These are phyloP conservation scores for Embidobia sp. DNA, from an alignment of 2,888 invertebrate species.

Conservation along the genomic window DNA sequence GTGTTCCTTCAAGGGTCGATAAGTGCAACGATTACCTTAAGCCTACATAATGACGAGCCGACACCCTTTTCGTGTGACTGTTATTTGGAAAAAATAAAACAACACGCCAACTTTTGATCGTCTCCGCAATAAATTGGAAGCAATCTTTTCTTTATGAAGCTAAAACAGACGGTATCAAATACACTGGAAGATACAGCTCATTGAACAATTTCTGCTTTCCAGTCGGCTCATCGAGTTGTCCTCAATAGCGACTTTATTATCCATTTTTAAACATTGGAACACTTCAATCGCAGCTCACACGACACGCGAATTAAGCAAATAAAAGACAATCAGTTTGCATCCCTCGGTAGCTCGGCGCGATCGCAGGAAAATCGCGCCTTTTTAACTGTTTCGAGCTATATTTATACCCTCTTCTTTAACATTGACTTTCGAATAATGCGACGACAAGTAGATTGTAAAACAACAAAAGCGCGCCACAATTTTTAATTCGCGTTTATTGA, in stretches of 20 bases:
- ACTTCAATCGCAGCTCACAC: constrained; percentile 45
- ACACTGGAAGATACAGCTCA: constrained; percentile 46
- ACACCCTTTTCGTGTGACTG: constrained; percentile 27
- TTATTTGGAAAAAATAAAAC: constrained; percentile 34
- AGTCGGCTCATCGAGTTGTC: constrained; percentile 42
- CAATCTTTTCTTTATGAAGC: constrained; percentile 21
- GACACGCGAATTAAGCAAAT: constrained; percentile 23
- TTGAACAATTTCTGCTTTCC: constrained; percentile 52
- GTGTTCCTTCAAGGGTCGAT: constrained; percentile 53
- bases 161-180: constrained; percentile 25
- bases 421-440: constrained; percentile 19
- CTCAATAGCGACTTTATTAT: constrained; percentile 57
- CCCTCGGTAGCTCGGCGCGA: background rate
- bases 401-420: constrained; percentile 23
- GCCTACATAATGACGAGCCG: constrained; percentile 42
- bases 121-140: constrained; percentile 13
- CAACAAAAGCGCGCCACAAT: constrained; percentile 10
- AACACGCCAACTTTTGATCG: constrained; percentile 16
- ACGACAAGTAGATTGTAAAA: constrained; percentile 15
- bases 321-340: constrained; percentile 27
- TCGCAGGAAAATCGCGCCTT: too few relatives aligned
- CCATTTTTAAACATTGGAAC: constrained; percentile 56
- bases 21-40: constrained; percentile 54
- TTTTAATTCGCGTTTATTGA: constrained; percentile 27
- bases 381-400: constrained; percentile 3